Base-by-base conservation (phyloP, 2,888 invertebrate genomes). In the Scotopteryx bipunctaria region DNA sequence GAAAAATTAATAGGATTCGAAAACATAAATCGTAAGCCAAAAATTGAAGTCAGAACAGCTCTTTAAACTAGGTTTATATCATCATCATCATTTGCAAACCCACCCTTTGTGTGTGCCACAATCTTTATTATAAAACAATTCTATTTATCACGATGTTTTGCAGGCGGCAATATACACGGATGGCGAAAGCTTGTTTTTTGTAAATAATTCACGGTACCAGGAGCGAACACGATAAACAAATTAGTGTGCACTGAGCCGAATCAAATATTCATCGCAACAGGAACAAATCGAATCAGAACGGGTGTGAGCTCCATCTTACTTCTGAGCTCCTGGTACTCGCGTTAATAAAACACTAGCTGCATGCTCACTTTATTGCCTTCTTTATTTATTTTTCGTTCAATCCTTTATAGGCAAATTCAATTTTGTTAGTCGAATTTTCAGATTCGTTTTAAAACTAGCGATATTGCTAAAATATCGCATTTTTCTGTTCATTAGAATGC, bases 251-350 rank as follows among this genome's bases (percentile, higher is more conserved):
- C 82, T 86, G 88, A 88, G 81, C 72, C 79, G 78, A 76, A 89
- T 91, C 87, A 90, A 91, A 90, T 85, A 91, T 91, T 91, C 88
- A 91, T 85, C 83, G 84, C 73, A 72, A 74, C 82, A 85, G 81
- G 81, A 87, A 87, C 87, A 90, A 89, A 91, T 91, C 91, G 90
- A 90, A 91, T 91, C 86, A 87, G 81, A 69, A 62, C 63, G 76
- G 70, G 76, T 73, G 76, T 71, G 75, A 77, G 76, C 79, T 78
- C 67, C 74, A 61, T 86, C 86, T 88, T 85, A 79, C 78, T 86
- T 75, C 75, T 83, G 58, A 14, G 44, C 71, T 66, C 73, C 78
- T 75, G 65, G 78, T 79, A 71, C 62, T 61, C 60, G 48, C 65
- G 67, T 81, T 78, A 81, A 81, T 83, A 83, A 82, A 78, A 81